Evolutionary conservation across 2,888 invertebrate genomes (phyloP), one percentile per base, ranked within the genome.

Genomic region (Slavum lentiscoides): DNA sequence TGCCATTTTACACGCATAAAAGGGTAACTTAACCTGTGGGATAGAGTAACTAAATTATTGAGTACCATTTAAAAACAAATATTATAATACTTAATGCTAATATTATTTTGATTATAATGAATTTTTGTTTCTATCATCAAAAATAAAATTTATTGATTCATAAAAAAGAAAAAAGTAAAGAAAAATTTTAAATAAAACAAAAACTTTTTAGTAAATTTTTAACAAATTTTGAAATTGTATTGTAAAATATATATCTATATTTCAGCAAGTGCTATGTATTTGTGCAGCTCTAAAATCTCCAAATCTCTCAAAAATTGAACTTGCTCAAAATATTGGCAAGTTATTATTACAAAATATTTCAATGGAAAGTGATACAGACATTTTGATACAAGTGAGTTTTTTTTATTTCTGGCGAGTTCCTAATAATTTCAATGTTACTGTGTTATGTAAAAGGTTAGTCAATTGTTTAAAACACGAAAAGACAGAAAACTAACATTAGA

Each of bases 291-390:
- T 91, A 23, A 90, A 90, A 84, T 89, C 90, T 0, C 88, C 89
- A 0, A 87, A 87, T 82, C 87, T 88, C 0, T 86, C 87, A 0
- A 88, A 89, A 82, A 86, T 89, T 39, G 91, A 92, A 82, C 86
- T 91, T 30, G 85, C 91, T 8, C 88, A 89, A 85, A 90, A 89
- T 83, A 86, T 91, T 23, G 91, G 92, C 85, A 90, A 90, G 84
- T 88, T 91, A 83, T 88, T 91, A 81, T 85, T 90, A 39, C 89
- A 91, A 85, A 88, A 87, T 83, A 85, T 90, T 0, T 88, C 89
- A 1, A 88, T 89, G 21, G 83, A 84, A 49, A 82, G 72, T 67
- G 82, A 83, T 8, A 75, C 74, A 43, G 66, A 72, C 19, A 80
- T 80, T 8, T 72, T 80, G 39, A 55, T 58, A 30, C 80, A 80